These are phyloP conservation scores for Coracopsis vasa DNA, from an alignment of 2,113 vertebrate species.

Conservation along the genomic window DNA sequence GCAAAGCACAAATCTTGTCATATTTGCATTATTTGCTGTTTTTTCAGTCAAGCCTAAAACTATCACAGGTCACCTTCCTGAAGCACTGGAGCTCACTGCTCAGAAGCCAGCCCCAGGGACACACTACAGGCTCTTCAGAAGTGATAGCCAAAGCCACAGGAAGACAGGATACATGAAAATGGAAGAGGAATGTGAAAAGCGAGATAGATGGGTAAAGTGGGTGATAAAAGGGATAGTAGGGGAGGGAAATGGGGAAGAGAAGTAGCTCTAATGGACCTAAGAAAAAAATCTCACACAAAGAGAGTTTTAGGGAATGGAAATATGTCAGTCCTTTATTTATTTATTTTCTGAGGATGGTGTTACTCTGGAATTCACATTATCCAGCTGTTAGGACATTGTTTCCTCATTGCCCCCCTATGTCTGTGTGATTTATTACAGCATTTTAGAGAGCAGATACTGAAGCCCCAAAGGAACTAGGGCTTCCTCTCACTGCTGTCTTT, in stretches of 20 bases:
- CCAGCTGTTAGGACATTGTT: background rate
- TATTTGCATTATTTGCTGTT: background rate
- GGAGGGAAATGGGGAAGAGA: background rate
- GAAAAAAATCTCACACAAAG: background rate
- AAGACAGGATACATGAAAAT: conserved; percentile 16
- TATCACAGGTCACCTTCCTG: conserved; percentile 9
- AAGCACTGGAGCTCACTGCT: background rate
- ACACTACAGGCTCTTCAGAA: background rate
- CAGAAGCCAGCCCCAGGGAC: background rate
- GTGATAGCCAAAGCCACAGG: conserved; percentile 10
- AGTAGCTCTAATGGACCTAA: background rate
- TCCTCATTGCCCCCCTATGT: background rate
- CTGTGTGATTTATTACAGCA: background rate
- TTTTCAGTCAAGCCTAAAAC: background rate
- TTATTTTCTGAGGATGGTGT: background rate
- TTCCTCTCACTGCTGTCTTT: background rate
- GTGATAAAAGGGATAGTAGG: conserved; percentile 6
- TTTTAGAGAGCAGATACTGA: background rate
- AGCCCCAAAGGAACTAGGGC: background rate
- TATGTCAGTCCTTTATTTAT: background rate
- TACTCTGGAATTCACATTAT: background rate
- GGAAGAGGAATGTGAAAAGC: conserved; percentile 23
- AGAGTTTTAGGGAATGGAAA: background rate
- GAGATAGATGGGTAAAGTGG: background rate
- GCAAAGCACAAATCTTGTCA: background rate